phyloP scores from a whole-genome alignment of 2,113 vertebrate species.

The human (Homo sapiens) region DNA sequence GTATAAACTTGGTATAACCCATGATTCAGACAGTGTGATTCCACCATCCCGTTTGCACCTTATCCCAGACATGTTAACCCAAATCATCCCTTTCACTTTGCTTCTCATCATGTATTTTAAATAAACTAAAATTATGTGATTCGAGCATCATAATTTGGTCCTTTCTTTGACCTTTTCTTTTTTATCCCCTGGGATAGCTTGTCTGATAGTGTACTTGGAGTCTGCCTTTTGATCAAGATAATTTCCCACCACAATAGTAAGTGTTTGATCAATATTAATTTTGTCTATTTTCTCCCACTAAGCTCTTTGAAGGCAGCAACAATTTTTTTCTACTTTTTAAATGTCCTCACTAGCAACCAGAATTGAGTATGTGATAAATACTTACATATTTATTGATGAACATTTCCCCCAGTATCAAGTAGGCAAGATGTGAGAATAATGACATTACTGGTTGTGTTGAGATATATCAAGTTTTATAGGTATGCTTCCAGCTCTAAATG shows the following conservation, averaged over 20 bases:
- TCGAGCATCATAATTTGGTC: neutral
- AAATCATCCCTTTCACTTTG: neutral
- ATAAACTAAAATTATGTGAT: conserved; percentile 41
- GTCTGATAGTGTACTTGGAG: neutral
- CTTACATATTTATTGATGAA: neutral
- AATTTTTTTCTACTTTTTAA: conserved; percentile 1
- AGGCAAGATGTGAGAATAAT: neutral
- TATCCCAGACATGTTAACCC: neutral
- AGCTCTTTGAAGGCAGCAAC: neutral
- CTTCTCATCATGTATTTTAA: neutral
- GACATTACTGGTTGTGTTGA: neutral
- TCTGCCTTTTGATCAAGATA: conserved; percentile 32
- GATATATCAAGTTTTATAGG: neutral
- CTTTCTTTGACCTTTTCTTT: neutral
- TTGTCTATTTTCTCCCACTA: neutral
- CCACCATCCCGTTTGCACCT: neutral
- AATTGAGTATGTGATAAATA: neutral
- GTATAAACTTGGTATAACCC: neutral
- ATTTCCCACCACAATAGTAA: neutral
- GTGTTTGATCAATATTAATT: conserved; percentile 42
- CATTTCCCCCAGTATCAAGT: neutral
- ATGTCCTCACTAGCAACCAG: neutral
- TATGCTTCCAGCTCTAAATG: neutral
- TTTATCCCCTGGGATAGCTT: neutral
- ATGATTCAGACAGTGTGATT: neutral